Base-by-base conservation (phyloP, 2,888 invertebrate species). In the Drosophila cyrtoloma region DNA sequence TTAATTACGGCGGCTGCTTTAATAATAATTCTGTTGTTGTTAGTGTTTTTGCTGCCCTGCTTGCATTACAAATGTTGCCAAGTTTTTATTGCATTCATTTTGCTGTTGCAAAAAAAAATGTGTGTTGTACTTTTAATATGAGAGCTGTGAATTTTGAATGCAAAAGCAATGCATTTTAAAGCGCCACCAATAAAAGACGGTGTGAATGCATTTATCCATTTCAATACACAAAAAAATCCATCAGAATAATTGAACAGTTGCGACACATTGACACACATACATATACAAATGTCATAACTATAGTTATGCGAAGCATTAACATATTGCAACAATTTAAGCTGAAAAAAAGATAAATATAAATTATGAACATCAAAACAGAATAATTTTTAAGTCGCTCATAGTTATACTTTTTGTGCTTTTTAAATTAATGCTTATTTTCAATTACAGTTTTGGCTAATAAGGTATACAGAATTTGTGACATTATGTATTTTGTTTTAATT, bases 1-100 rank as follows among this genome's bases (percentile, higher is more conserved):
- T 87, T 87, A 81, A 81, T 87, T 81, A 77, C 69, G 61, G 22
- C 33, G 44, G n/a, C 59, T 66, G 76, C 58, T 73, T 73, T 65
- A 77, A 77, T 51, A 69, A 57, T 42, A 35, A 16, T 47, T 26
- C 0, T 35, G 5, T 14, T 32, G 14, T 39, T 61, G 37, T 70
- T 64, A 26, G 44, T 64, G 19, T 44, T 59, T n/a, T 14, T 55
- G 32, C 22, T 14, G 53, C 35, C 6, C 16, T 26, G 28, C 47
- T 28, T 47, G 26, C 26, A 56, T 57, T 52, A 19, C 32, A 81
- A 47, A 47, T 47, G 47, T 71, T 69, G 71, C 64, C 69, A 68
- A 44, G 69, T 47, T 67, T 65, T 57, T 73, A 62, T 69, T 62
- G 67, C 68, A 63, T 69, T 51, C 52, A 62, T 56, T 77, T 72